Base-by-base conservation (phyloP, 2,888 invertebrate species). In the Sepiola atlantica region DNA sequence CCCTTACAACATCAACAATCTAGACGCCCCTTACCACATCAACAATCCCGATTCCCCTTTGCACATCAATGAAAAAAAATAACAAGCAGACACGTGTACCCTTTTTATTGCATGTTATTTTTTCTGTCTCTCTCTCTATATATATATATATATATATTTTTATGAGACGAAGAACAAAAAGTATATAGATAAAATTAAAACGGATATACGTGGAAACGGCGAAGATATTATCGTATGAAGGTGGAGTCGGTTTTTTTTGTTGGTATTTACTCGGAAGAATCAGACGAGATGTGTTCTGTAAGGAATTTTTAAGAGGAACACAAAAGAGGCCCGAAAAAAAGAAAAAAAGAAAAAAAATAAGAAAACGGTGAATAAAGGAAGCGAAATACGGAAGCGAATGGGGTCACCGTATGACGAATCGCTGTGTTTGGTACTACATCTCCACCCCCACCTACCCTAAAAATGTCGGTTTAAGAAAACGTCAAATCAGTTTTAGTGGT, bases 301-400 rank as follows among this genome's bases (percentile, higher is more conserved):
- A 77, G 77, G 77, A 77, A 77, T 77, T 77, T 77, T 77, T 77
- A 77, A 32, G 77, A 77, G 77, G 77, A n/a, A 16, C 77, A 77
- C 77, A 77, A 77, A 77, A 77, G 77, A 45, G n/a, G n/a, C 77
- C 77, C 32, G n/a, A 77, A 77, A 77, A n/a, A 32, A 32, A 77
- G 32, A 77, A 2, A 77, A 77, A 32, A 32, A n/a, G 1, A 4
- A 16, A n/a, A 12, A n/a, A n/a, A 12, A n/a, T 10, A n/a, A 14
- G 77, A 32, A 14, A 4, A 32, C 77, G n/a, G 45, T n/a, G 32
- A 32, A 77, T 77, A 77, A n/a, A 3, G 14, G n/a, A 61, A 77
- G 14, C 4, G n/a, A 32, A 77, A n/a, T 77, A 32, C 77, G 77
- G 77, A 77, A 77, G 77, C 77, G 32, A 77, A 77, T 77, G 77